phyloP scores from a whole-genome alignment of 2,888 invertebrate genomes.

The Sminthurides aquaticus region DNA sequence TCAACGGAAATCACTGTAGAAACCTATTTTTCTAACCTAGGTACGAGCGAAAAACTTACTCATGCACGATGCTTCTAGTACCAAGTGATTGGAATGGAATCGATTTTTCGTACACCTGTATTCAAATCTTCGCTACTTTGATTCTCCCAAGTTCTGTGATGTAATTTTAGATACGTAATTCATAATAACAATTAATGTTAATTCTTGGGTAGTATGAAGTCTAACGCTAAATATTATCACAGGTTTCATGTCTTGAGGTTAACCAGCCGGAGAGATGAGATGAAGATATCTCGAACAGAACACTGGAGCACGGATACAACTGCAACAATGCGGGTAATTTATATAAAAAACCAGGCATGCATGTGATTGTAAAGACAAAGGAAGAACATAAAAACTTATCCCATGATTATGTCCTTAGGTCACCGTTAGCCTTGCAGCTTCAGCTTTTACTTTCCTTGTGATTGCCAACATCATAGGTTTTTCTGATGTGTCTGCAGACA shows the following conservation, averaged over 20 bases:
- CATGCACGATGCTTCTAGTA: slow-evolving; percentile 10
- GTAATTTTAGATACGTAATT: too few relatives aligned
- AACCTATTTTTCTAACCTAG: too few relatives aligned
- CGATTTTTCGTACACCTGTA: slow-evolving; percentile 10
- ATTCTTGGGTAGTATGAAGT: too few relatives aligned
- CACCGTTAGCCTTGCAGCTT: neutral
- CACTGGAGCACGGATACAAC: neutral
- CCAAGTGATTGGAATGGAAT: slow-evolving; percentile 7
- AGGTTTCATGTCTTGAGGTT: slow-evolving; percentile 9
- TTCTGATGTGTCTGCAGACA: neutral
- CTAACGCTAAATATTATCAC: too few relatives aligned
- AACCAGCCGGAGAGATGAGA: neutral
- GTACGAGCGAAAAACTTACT: slow-evolving; percentile 8
- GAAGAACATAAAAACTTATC: too few relatives aligned
- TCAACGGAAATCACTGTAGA: too few relatives aligned
- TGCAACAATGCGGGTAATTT: neutral
- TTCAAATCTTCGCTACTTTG: slow-evolving; percentile 9
- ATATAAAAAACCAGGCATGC: too few relatives aligned
- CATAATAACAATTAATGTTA: too few relatives aligned
- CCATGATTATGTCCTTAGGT: too few relatives aligned
- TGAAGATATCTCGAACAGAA: neutral
- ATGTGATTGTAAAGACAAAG: too few relatives aligned
- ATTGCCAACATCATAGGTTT: neutral
- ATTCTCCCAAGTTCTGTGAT: slow-evolving; percentile 10
- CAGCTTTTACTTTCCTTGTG: neutral